Evolutionary conservation across 2,797 vertebrate species (phyloP), one percentile per base, ranked within the genome.

Genomic region (Clarias fuscus): DNA sequence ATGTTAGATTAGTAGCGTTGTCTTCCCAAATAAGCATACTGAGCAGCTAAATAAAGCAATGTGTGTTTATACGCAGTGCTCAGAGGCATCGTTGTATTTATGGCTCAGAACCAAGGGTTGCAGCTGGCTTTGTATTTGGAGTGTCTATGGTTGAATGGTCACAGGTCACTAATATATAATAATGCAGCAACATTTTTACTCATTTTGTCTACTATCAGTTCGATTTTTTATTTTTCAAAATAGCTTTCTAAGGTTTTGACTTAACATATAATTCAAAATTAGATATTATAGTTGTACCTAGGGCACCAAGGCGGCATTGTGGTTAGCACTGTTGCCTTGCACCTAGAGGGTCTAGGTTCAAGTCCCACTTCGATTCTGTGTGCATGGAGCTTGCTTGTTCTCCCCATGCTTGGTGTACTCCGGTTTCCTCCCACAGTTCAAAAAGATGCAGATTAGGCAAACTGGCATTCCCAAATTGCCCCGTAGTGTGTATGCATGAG

Each of bases 31-130:
- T 22, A 10, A 82, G n/a, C 65, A 82, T 58, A 70, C 53, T 56
- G 27, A 30, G 18, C n/a, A 82, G n/a, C 81, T 33, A 70, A 70
- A 18, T 70, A 82, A 82, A 82, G 81, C 48, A 70, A 58, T 56
- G 43, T 70, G 43, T 67, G 17, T 70, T 82, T 70, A 82, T 70
- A 82, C 0, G 33, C 6, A 82, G 48, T 58, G 65, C 64, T 82
- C 27, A 70, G 81, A 58, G 8, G 24, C 7, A 5, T 67, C 33
- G 43, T 48, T 30, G 43, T 14, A 27, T 53, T 56, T 27, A 58
- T 33, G 30, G 11, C 30, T 58, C 24, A 81, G 40, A 67, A 15
- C 58, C 5, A 0, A 76, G n/a, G 73, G 53, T 37, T 61, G 22
- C 61, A 64, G 24, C 7, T 48, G 24, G 24, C 24, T 20, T 81